Percentiles rank a stretch among this genome's conserved stretches.
Conservation (phyloP, 2,113 vertebrate genomes). For the Pangasianodon hypophthalmus region DNA sequence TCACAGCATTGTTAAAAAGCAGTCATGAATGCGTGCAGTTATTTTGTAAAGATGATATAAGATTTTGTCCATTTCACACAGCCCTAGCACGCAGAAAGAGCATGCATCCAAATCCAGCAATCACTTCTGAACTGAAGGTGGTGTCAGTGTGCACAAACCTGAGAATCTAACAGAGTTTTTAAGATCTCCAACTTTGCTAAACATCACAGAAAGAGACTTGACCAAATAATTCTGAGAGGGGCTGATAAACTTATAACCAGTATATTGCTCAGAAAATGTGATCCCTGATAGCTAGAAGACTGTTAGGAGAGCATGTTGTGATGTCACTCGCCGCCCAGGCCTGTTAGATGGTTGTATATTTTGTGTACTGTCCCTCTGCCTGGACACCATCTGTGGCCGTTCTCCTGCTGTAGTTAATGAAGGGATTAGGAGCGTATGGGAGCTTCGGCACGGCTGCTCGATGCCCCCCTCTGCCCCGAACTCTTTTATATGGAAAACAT, state of each 20-base stretch:
- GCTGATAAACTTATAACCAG: neutral
- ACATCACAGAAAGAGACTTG: neutral
- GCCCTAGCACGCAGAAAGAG: neutral
- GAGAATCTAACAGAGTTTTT: neutral
- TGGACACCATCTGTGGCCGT: slow-evolving; percentile 71
- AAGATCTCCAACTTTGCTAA: neutral
- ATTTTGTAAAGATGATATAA: neutral
- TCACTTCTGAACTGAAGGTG: neutral
- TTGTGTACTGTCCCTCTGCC: slow-evolving; percentile 60
- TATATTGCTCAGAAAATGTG: neutral
- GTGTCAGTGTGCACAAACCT: neutral
- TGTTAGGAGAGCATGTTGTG: neutral
- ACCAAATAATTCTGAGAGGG: neutral
- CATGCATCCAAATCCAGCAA: neutral
- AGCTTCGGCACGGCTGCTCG: slow-evolving; percentile 51
- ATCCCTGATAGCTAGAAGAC: neutral
- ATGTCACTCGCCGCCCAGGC: neutral
- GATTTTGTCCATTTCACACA: neutral
- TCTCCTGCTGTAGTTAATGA: slow-evolving; percentile 68
- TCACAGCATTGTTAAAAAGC: neutral
- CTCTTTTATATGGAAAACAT: slow-evolving; percentile 70
- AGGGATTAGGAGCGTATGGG: slow-evolving; percentile 68
- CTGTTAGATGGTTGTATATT: neutral
- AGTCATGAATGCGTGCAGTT: neutral
- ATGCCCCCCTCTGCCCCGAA: slow-evolving; percentile 41